A percentile compares a stretch with the other conserved stretches of the same genome.
Conservation (phyloP, 2,113 vertebrate genomes). For the Progne subis region DNA sequence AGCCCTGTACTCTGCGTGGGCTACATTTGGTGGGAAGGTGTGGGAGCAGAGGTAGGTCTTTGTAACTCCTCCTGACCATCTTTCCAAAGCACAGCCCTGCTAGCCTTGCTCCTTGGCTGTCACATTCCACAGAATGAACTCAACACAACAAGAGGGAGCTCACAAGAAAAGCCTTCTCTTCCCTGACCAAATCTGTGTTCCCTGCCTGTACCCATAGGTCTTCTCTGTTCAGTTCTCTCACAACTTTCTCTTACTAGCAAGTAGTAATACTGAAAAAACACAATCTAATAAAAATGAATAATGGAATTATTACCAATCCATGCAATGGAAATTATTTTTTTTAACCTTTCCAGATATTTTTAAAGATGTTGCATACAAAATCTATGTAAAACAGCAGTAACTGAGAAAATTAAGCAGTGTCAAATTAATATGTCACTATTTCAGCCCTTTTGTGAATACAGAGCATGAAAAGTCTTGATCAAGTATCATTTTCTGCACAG, state of each 20-base stretch:
- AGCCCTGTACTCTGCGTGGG: rapidly evolving
- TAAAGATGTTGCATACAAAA: neutral
- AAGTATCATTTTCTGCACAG: slow-evolving; percentile 12
- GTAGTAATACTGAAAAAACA: neutral
- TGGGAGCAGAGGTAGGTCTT: neutral
- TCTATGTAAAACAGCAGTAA: neutral
- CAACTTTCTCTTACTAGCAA: neutral
- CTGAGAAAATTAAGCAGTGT: neutral
- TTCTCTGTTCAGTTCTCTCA: neutral
- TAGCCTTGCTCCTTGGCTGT: neutral
- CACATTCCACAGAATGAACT: neutral
- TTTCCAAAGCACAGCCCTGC: neutral
- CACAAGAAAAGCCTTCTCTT: neutral
- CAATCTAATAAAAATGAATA: neutral
- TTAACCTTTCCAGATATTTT: neutral
- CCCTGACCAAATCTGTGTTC: neutral
- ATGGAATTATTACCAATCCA: neutral
- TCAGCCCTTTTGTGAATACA: neutral
- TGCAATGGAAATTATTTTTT: neutral
- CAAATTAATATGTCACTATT: neutral
- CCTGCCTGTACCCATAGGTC: neutral
- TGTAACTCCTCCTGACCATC: neutral
- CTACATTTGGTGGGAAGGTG: neutral
- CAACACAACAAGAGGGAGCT: neutral
- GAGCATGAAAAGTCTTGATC: neutral